These are phyloP conservation scores for Zophobas morio DNA, from an alignment of 1,140 invertebrate genomes.

Conservation along the genomic window DNA sequence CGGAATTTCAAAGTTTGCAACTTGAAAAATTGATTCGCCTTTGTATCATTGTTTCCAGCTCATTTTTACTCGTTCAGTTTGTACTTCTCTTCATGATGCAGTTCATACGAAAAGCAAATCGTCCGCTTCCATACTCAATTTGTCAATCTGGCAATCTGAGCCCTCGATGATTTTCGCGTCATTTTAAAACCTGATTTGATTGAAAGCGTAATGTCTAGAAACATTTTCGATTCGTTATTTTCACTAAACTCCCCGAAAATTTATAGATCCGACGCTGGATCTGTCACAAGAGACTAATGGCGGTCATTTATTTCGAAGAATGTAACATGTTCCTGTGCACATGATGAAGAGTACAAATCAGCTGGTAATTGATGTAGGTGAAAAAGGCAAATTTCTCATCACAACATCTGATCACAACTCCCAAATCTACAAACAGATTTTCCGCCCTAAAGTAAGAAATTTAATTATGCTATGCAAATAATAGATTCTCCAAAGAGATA, in stretches of 20 bases:
- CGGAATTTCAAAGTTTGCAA: too few relatives aligned
- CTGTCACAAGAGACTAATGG: slow-evolving; percentile 48
- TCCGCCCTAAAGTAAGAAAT: neutral
- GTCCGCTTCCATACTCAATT: too few relatives aligned
- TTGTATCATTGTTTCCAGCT: too few relatives aligned
- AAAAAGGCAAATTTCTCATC: slow-evolving; percentile 16
- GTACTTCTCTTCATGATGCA: too few relatives aligned
- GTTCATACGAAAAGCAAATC: too few relatives aligned
- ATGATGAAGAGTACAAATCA: slow-evolving; percentile 41
- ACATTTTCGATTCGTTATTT: slow-evolving; percentile 41
- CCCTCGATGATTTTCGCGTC: neutral
- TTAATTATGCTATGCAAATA: slow-evolving; percentile 38
- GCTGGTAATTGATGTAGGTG: slow-evolving; percentile 34
- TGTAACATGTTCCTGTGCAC: slow-evolving; percentile 41
- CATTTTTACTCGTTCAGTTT: too few relatives aligned
- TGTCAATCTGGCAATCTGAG: too few relatives aligned
- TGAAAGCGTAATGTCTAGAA: slow-evolving; percentile 32
- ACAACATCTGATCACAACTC: slow-evolving; percentile 5
- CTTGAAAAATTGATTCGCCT: too few relatives aligned
- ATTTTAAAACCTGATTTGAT: slow-evolving; percentile 28
- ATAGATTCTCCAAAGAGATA: slow-evolving; percentile 22
- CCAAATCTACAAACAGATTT: neutral
- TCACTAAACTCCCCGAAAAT: slow-evolving; percentile 37
- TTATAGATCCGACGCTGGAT: slow-evolving; percentile 47
- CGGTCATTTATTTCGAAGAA: slow-evolving; percentile 40